Conservation (phyloP, 2,113 vertebrate genomes). For the Charadrius vociferus region DNA sequence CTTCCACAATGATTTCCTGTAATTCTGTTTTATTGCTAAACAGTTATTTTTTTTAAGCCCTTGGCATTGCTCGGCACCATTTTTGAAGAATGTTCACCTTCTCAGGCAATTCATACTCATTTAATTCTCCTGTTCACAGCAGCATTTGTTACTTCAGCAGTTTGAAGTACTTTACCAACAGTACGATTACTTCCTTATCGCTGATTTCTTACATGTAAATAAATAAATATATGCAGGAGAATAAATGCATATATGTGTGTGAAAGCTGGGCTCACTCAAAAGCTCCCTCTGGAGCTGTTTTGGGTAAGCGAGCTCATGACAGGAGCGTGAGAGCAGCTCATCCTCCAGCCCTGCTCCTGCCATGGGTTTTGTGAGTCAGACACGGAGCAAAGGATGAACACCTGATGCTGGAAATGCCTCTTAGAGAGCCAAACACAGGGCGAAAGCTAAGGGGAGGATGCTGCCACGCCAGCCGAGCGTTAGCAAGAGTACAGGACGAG, state of each 20-base stretch:
- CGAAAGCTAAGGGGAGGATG: background rate
- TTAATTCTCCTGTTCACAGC: background rate
- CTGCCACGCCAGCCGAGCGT: accelerated
- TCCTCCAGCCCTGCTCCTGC: background rate
- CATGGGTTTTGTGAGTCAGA: background rate
- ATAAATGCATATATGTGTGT: accelerated
- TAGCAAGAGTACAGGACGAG: background rate
- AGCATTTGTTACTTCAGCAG: background rate
- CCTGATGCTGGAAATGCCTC: background rate
- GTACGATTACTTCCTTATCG: background rate
- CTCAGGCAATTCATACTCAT: accelerated
- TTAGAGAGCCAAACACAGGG: background rate
- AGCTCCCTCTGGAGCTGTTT: background rate
- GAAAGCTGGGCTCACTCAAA: background rate
- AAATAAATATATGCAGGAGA: background rate
- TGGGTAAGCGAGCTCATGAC: background rate
- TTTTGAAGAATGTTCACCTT: background rate
- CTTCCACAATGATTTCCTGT: background rate
- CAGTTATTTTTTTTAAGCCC: background rate
- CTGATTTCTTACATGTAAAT: background rate
- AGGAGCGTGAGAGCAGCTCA: accelerated
- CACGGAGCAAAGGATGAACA: background rate
- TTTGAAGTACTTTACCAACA: background rate
- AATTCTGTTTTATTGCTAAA: background rate
- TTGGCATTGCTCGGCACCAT: background rate